Conservation (phyloP, 2,888 invertebrate genomes). For the Pollenia griseotomentosa region DNA sequence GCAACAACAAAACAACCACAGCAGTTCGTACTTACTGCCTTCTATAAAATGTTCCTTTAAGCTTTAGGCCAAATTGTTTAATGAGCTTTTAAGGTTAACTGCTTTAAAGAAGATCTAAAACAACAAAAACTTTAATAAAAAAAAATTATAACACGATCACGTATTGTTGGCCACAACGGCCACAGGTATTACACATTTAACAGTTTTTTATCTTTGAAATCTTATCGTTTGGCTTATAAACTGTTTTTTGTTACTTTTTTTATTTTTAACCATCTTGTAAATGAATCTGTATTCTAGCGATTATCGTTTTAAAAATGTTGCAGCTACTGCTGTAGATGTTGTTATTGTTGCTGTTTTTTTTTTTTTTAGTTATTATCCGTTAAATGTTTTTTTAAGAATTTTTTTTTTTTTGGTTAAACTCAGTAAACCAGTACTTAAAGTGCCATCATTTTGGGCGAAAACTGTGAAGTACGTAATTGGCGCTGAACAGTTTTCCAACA, state of each 20-base stretch:
- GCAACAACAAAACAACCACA: not conserved
- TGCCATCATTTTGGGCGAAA: constrained; percentile 51
- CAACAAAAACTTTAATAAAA: constrained; percentile 25
- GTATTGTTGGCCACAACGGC: constrained; percentile 70
- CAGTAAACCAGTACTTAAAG: constrained; percentile 37
- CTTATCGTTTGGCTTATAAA: constrained; percentile 66
- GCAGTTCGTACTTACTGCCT: not conserved
- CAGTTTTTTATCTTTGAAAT: constrained; percentile 72
- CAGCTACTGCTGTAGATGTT: constrained; percentile 8
- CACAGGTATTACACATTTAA: constrained; percentile 73
- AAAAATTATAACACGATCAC: constrained; percentile 70
- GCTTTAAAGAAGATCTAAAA: constrained; percentile 55
- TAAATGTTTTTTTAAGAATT: constrained; percentile 30
- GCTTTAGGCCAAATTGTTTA: constrained; percentile 74
- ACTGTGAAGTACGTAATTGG: constrained; percentile 63
- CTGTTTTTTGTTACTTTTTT: constrained; percentile 19
- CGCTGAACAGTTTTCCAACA: constrained; percentile 51
- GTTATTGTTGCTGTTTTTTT: constrained; percentile 38
- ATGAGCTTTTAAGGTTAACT: constrained; percentile 72
- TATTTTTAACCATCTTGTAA: constrained; percentile 34
- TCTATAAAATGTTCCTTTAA: constrained; percentile 55
- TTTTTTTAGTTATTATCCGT: constrained; percentile 58
- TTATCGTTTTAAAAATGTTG: constrained; percentile 51
- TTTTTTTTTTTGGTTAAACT: constrained; percentile 13
- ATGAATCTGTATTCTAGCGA: constrained; percentile 65